Conservation (phyloP, 2,797 vertebrate genomes). For the Phoxinus dragarum region DNA sequence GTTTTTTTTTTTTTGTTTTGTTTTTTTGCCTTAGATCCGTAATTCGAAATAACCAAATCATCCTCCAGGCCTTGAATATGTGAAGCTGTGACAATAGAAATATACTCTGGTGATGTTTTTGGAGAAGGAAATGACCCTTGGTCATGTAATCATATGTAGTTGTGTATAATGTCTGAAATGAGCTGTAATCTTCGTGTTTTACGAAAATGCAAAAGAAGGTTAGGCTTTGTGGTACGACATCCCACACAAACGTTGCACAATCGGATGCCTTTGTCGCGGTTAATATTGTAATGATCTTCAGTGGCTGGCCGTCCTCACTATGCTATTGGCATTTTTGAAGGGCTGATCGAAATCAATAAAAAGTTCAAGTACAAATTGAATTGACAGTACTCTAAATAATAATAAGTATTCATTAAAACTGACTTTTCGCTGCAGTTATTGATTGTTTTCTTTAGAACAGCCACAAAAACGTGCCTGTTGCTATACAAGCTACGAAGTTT, state of each 20-base stretch:
- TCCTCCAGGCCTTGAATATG: constrained; percentile 58
- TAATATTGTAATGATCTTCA: background rate
- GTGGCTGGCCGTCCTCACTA: background rate
- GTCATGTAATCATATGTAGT: constrained; percentile 33
- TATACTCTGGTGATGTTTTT: constrained; percentile 41
- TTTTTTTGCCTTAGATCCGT: constrained; percentile 51
- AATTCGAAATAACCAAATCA: constrained; percentile 49
- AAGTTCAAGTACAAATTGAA: background rate
- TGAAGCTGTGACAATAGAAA: constrained; percentile 73
- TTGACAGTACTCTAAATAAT: background rate
- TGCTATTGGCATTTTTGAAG: background rate
- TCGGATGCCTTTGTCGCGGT: background rate
- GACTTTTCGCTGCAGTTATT: background rate
- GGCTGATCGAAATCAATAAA: background rate
- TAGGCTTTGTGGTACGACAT: background rate
- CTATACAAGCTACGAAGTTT: background rate
- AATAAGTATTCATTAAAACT: background rate
- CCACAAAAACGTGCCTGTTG: constrained; percentile 6
- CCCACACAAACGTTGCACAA: constrained; percentile 12
- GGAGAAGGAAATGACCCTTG: background rate
- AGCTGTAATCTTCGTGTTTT: constrained; percentile 22
- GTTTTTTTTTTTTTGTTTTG: constrained; percentile 47
- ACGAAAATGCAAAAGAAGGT: background rate
- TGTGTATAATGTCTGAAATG: constrained; percentile 16
- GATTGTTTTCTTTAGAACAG: background rate